A percentile compares a stretch with the other conserved stretches of the same genome.
Conservation (phyloP, 2,797 vertebrate genomes). For the Galaxias olidus region DNA sequence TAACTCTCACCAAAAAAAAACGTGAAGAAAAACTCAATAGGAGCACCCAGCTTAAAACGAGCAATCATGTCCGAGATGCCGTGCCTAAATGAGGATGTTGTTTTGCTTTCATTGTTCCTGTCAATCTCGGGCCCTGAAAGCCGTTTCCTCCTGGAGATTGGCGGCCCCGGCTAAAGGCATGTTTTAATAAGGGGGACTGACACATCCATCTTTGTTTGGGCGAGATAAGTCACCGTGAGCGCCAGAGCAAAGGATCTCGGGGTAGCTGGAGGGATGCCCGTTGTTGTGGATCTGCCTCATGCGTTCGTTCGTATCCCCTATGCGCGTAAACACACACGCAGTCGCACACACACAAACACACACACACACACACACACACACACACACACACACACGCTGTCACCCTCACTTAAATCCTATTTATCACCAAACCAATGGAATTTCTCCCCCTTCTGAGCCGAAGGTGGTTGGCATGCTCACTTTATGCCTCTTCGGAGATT, state of each 20-base stretch:
- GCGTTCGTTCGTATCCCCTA: conserved; percentile 51
- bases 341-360: conserved; percentile 3
- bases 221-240: conserved; percentile 77
- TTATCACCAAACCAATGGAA: conserved; percentile 73
- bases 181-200: conserved; percentile 80
- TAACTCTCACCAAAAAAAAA: conserved; percentile 69
- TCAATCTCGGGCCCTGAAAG: conserved; percentile 75
- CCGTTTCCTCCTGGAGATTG: conserved; percentile 74
- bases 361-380: conserved; percentile 25
- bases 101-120: conserved; percentile 74
- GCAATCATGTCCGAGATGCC: conserved; percentile 76
- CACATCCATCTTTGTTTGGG: conserved; percentile 80
- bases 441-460: conserved; percentile 67
- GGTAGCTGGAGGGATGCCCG: conserved; percentile 74
- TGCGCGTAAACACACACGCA: conserved; percentile 56
- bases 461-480: conserved; percentile 80
- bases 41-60: conserved; percentile 74
- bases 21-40: conserved; percentile 73
- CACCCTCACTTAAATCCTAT: conserved; percentile 79
- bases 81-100: conserved; percentile 79
- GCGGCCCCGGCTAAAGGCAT: conserved; percentile 74
- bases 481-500: conserved; percentile 80
- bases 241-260: conserved; percentile 66
- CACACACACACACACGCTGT: conserved; percentile 64
- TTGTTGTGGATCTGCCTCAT: conserved; percentile 63